Base-by-base conservation (phyloP, 1,140 invertebrate species). In the Danaus plexippus region DNA sequence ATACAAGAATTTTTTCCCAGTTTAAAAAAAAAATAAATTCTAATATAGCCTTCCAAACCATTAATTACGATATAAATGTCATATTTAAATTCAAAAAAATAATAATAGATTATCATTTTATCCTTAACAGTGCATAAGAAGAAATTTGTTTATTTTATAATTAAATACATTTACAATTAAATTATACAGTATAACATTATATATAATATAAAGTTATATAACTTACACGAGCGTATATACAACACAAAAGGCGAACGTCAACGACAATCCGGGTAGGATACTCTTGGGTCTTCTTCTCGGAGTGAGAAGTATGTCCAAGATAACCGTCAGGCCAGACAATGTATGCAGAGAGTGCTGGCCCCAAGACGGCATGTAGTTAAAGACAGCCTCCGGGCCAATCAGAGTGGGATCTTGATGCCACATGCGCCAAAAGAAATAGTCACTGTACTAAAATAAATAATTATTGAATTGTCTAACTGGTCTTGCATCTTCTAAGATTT, bases 321-420 rank as follows among this genome's bases (percentile, higher is more conserved):
- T 1, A 10, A 71, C 58, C 9, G 59, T 48, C 0, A 72, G 48
- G n/a, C 63, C 54, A 9, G 75, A 72, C 42, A 74, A 50, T 0
- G 73, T 66, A 43, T 78, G 75, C 18, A 78, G 49, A 0, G 68
- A 74, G 15, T 78, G 73, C 9, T 78, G 69, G 0, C 63, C 43
- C 69, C 69, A 78, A 22, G 18, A 12, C 0, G 75, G 73, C 10
- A 78, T 11, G 47, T 75, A 74, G 0, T 54, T 49, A 45, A 72
- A 75, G 9, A 77, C 55, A 3, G 43, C 53, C 9, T 57, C 47
- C 3, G 75, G 75, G 0, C 66, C 70, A 44, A 77, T 71, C 1
- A 75, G 45, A 1, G 46, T 44, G 0, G 54, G 43, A 32, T 75
- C 62, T 9, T 59, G 64, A 9, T 47, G 12, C 64, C 65, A 75